phyloP scores from a whole-genome alignment of 64 coral and sea anemone genomes.

The Acropora yongei region DNA sequence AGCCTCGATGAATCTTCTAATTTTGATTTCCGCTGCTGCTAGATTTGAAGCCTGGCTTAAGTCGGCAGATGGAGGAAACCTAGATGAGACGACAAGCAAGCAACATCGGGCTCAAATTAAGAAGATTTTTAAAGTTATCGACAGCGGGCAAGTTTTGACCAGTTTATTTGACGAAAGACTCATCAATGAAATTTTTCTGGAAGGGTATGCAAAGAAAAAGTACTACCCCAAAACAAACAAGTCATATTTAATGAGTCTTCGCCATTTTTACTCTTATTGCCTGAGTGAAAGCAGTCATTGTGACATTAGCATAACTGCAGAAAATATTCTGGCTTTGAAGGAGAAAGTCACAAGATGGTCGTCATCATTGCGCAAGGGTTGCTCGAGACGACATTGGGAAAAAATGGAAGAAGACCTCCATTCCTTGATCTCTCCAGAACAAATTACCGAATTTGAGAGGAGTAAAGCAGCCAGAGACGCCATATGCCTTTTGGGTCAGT shows the following conservation, averaged over 20 bases:
- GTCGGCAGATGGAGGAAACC: not conserved
- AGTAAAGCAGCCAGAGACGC: slow-evolving; percentile 57
- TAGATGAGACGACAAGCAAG: not conserved
- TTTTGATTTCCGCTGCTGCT: not conserved
- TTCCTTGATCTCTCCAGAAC: slow-evolving; percentile 31
- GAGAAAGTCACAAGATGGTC: slow-evolving; percentile 47
- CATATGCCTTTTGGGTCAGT: slow-evolving; percentile 27
- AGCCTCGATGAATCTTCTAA: not conserved
- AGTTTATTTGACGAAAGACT: too few relatives aligned
- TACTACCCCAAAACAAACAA: too few relatives aligned
- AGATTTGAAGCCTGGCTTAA: slow-evolving; percentile 1
- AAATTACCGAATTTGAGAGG: slow-evolving; percentile 44
- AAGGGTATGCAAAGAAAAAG: too few relatives aligned
- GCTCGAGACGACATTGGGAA: slow-evolving; percentile 41
- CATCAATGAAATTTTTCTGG: too few relatives aligned
- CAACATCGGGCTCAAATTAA: not conserved
- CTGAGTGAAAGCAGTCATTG: too few relatives aligned
- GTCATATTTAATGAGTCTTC: too few relatives aligned
- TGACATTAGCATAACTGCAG: not conserved
- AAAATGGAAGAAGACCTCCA: slow-evolving; percentile 59
- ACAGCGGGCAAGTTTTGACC: too few relatives aligned
- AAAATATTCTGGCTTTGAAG: slow-evolving; percentile 24
- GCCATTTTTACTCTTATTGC: too few relatives aligned
- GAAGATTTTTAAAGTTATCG: too few relatives aligned
- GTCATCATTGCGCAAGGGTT: not conserved